These are phyloP conservation scores for Drosophila pseudotakahashii DNA, from an alignment of 2,888 invertebrate species.

Conservation along the genomic window DNA sequence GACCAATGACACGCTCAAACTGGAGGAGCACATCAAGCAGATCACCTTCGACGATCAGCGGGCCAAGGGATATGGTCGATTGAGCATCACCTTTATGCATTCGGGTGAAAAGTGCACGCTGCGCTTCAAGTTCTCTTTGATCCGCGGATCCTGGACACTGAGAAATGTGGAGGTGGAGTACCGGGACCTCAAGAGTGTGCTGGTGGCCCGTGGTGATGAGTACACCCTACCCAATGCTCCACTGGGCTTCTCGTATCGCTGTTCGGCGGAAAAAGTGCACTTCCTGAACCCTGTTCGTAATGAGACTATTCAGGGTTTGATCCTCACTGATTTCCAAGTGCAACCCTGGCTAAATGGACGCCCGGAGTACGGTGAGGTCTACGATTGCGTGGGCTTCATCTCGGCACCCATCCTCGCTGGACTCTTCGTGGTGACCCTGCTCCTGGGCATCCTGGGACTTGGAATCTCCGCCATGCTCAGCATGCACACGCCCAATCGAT, in stretches of 20 bases:
- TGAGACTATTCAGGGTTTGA: slow-evolving; percentile 83
- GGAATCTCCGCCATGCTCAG: slow-evolving; percentile 95
- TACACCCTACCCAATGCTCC: slow-evolving; percentile 85
- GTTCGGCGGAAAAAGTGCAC: slow-evolving; percentile 84
- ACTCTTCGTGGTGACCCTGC: slow-evolving; percentile 90
- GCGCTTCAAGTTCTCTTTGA: slow-evolving; percentile 86
- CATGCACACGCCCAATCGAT: slow-evolving; percentile 97
- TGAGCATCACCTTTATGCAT: slow-evolving; percentile 79
- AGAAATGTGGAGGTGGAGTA: slow-evolving; percentile 86
- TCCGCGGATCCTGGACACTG: slow-evolving; percentile 85
- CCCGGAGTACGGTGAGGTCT: slow-evolving; percentile 89
- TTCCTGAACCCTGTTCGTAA: slow-evolving; percentile 85
- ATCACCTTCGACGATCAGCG: slow-evolving; percentile 81
- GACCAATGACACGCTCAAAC: slow-evolving; percentile 63
- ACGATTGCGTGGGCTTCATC: slow-evolving; percentile 96
- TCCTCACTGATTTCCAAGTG: slow-evolving; percentile 86
- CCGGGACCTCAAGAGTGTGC: slow-evolving; percentile 72
- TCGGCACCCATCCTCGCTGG: slow-evolving; percentile 97
- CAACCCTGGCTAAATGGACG: slow-evolving; percentile 86
- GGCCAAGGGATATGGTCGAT: slow-evolving; percentile 73
- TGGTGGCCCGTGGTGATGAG: slow-evolving; percentile 72
- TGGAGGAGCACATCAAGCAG: slow-evolving; percentile 74
- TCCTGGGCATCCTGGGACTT: slow-evolving; percentile 90
- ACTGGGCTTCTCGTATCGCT: slow-evolving; percentile 86
- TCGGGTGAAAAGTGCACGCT: slow-evolving; percentile 85